Base-by-base conservation (phyloP, 92 coral and sea anemone species). In the Epizoanthus illoricatus region DNA sequence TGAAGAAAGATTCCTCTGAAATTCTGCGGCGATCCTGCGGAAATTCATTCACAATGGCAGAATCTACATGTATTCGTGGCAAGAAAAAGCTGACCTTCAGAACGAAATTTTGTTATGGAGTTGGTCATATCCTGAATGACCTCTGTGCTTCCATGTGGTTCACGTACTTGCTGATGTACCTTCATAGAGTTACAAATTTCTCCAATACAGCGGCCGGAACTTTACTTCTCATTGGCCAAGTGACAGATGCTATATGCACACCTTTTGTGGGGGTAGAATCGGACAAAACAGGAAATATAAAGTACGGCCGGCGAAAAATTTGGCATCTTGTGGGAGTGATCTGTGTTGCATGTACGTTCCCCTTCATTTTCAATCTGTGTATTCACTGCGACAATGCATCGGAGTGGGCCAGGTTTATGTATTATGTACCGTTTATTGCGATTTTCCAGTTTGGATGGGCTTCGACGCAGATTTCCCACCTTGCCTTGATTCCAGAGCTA, bases 371-470 rank as follows among this genome's bases (percentile, higher is more conserved):
- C 71, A 93, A 88, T 39, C 85, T 84, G 54, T 93, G 99, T 65
- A 54, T 96, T 15, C 92, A 90, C 24, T 96, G 98, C 68, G 90
- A 73, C 36, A 84, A 84, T 39, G 49, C 98, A 2, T 76, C 90
- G 0, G 91, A 93, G 5, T 90, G 88, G 88, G 94, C 94, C 5
- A 80, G 88, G 84, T 90, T 96, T 57, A 9, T 96, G 58, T 96
- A 96, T 76, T 96, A 96, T 58, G 84, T 90, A 2, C 94, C 96
- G 55, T 96, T 96, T 70, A 90, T 96, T 61, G 94, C 84, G 19
- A 86, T 96, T 33, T 96, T 96, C 65, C 99, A 96, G 84, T 93
- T 93, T 76, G 99, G 99, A 19, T 96, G 99, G 99, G 99, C 99
- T 18, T 84, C 99, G 0, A 89, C 98, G 19, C 99, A 96, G 82